Evolutionary conservation across 2,113 vertebrate species (phyloP), one percentile per base, ranked within the genome.

Genomic region (Pagrus major): DNA sequence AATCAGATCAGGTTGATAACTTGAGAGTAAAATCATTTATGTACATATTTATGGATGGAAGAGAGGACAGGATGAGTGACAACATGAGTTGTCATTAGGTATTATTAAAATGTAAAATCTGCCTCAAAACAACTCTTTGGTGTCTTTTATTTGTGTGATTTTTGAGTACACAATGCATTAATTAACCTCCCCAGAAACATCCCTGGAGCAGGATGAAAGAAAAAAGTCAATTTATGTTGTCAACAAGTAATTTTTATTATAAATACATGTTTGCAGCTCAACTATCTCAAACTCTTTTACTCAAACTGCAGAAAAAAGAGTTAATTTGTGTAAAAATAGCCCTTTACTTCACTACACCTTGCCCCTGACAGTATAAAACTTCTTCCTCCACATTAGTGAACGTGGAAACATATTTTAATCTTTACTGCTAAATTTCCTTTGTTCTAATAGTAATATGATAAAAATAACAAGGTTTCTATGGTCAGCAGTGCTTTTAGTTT

Each of bases 31-130:
- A 3, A 64, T 67, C 21, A 77, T 21, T 63, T 55, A 33, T 93
- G 92, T 94, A 93, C n/a, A 94, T 94, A 93, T 93, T 91, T 93
- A 91, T 89, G 65, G 29, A 80, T 71, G 20, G 37, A 84, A 44
- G 27, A 25, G 39, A 35, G 11, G 35, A 29, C 7, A 4, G 18
- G 14, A 46, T 14, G 21, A 52, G 46, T 47, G 11, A 29, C n/a
- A n/a, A n/a, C n/a, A n/a, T n/a, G 9, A 25, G 21, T 77, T 70
- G 33, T 76, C 29, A 39, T 63, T 75, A 64, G 78, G 76, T 91
- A 33, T 83, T 71, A 71, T 89, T 89, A 90, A 93, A 93, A 80
- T 78, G 51, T 47, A 56, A 88, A 67, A 66, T 77, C 66, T 71
- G 72, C 56, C 68, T 64, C 58, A 23, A 77, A 80, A 81, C 25